Percentiles rank a stretch among this genome's conserved stretches.
phyloP scores from a whole-genome alignment of 2,797 vertebrate species.

The Dendrocincla tyrannina region DNA sequence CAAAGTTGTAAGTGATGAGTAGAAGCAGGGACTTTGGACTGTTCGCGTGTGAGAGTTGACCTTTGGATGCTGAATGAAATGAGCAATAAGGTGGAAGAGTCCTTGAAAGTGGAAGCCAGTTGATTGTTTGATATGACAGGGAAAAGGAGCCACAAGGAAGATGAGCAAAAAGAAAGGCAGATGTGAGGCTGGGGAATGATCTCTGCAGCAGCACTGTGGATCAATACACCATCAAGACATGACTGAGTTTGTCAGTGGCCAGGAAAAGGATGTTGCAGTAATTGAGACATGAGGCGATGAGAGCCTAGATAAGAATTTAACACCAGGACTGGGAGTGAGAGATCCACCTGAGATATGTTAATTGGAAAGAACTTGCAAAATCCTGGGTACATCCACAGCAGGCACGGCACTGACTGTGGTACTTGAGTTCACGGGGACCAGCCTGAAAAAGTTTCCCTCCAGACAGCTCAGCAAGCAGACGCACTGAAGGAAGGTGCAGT shows the following conservation, averaged over 20 bases:
- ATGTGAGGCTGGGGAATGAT: not conserved
- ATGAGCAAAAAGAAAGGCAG: not conserved
- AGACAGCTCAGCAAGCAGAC: not conserved
- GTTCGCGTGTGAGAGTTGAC: not conserved
- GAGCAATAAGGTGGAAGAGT: conserved; percentile 22
- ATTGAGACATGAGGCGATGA: conserved; percentile 47
- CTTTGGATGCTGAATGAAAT: not conserved
- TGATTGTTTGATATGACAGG: not conserved
- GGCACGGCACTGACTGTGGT: not conserved
- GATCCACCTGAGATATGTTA: not conserved
- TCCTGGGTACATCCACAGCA: not conserved
- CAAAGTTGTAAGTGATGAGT: not conserved
- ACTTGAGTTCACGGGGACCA: not conserved
- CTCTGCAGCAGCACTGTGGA: not conserved
- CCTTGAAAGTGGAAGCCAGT: conserved; percentile 11
- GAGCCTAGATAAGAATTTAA: conserved; percentile 36
- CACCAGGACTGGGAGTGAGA: not conserved
- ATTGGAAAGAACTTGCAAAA: not conserved
- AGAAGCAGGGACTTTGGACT: not conserved
- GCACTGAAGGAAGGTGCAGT: not conserved
- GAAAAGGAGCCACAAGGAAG: not conserved
- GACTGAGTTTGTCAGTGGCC: conserved; percentile 24
- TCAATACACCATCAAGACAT: conserved; percentile 24
- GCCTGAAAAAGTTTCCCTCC: not conserved
- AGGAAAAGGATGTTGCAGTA: conserved; percentile 38